Conservation (phyloP, 2,797 vertebrate genomes). For the Lagorchestes hirsutus region DNA sequence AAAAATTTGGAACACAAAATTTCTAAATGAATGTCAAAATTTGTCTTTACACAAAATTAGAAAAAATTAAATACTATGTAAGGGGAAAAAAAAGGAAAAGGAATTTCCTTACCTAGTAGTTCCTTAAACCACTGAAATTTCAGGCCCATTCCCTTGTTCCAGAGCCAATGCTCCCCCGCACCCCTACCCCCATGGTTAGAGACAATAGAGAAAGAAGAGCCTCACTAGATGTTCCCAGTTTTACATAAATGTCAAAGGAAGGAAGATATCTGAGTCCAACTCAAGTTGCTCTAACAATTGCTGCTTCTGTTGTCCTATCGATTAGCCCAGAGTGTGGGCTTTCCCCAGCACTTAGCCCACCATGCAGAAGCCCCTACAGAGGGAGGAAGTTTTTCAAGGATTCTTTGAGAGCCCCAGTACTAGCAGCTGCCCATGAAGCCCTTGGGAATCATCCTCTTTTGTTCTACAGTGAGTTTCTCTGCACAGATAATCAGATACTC, state of each 20-base stretch:
- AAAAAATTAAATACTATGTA: not conserved
- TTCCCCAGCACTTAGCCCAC: not conserved
- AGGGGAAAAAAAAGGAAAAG: not conserved
- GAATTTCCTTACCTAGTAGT: not conserved
- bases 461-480: not conserved
- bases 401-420: not conserved
- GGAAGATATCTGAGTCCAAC: not conserved
- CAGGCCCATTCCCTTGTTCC: not conserved
- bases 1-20: not conserved
- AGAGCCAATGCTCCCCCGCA: not conserved
- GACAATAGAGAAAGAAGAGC: not conserved
- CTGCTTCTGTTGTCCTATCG: not conserved
- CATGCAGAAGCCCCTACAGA: not conserved
- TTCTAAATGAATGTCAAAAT: not conserved
- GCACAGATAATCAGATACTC: not conserved
- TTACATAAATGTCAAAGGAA: not conserved
- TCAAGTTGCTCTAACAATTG: not conserved
- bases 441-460: constrained; percentile 1
- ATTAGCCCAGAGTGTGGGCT: not conserved
- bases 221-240: not conserved
- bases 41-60: not conserved
- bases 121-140: not conserved
- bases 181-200: not conserved
- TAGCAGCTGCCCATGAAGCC: not conserved
- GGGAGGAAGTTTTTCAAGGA: not conserved